phyloP scores from a whole-genome alignment of 2,797 vertebrate species.

The Enteromius radiatus region DNA sequence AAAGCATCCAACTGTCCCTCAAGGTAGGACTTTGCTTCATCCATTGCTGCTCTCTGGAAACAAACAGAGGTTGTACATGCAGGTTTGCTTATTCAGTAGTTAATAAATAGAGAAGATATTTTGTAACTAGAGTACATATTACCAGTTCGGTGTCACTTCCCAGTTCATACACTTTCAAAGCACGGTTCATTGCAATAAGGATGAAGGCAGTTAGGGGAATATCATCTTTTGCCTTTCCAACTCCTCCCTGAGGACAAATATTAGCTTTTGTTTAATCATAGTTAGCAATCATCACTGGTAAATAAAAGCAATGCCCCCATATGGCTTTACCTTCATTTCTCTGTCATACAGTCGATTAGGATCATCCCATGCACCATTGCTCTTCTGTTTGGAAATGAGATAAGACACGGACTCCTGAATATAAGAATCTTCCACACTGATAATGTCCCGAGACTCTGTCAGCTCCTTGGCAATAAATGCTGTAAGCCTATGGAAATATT shows the following conservation, averaged over 20 bases:
- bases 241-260: conserved; percentile 68
- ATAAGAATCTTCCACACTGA: conserved; percentile 63
- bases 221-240: conserved; percentile 63
- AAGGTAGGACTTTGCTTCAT: conserved; percentile 62
- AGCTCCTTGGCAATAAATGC: conserved; percentile 79
- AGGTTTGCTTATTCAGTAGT: neutral
- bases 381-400: conserved; percentile 67
- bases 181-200: conserved; percentile 67
- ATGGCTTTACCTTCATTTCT: conserved; percentile 69
- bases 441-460: conserved; percentile 60
- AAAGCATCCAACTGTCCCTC: conserved; percentile 54
- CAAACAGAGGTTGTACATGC: conserved; percentile 17
- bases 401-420: conserved; percentile 68
- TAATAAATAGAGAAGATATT: neutral
- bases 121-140: conserved; percentile 39
- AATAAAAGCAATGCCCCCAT: conserved; percentile 37
- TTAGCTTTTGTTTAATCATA: neutral
- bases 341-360: conserved; percentile 68
- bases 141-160: conserved; percentile 63
- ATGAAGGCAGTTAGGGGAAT: conserved; percentile 75
- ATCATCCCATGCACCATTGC: conserved; percentile 66
- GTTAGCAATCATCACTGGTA: neutral
- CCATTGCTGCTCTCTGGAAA: conserved; percentile 61
- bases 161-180: conserved; percentile 10
- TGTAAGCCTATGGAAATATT: conserved; percentile 70